Percentiles rank a stretch among this genome's conserved stretches.
phyloP scores from a whole-genome alignment of 1,140 invertebrate species.

The Bombyx mandarina region DNA sequence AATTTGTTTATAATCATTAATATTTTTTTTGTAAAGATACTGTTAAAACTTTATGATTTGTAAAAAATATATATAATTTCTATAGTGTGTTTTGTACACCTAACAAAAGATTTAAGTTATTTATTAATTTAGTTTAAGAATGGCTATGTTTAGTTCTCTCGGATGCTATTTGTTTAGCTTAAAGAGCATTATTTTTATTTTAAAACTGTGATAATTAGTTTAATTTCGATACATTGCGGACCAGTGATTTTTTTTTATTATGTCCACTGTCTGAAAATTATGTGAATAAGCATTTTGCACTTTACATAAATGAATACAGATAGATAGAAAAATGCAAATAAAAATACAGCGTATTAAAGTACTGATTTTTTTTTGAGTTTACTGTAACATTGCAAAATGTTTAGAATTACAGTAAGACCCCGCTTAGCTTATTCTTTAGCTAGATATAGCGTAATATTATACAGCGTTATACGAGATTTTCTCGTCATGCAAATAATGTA shows the following conservation, averaged over 20 bases:
- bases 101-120: conserved; percentile 53
- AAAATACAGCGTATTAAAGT: too few relatives aligned
- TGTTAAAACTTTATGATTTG: conserved; percentile 46
- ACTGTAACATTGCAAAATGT: too few relatives aligned
- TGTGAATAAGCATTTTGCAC: conserved; percentile 17
- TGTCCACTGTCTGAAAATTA: conserved; percentile 13
- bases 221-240: conserved; percentile 34
- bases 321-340: too few relatives aligned
- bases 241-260: conserved; percentile 13
- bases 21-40: conserved; percentile 39
- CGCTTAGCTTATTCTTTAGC: too few relatives aligned
- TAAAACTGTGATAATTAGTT: conserved; percentile 66
- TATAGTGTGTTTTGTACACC: conserved; percentile 32
- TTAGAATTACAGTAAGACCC: too few relatives aligned
- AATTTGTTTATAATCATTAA: conserved; percentile 47
- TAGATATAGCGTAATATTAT: too few relatives aligned
- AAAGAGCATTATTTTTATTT: conserved; percentile 53
- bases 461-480: too few relatives aligned
- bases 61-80: conserved; percentile 37
- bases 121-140: conserved; percentile 64
- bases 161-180: conserved; percentile 35
- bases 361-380: too few relatives aligned
- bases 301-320: background rate
- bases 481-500: too few relatives aligned
- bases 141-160: conserved; percentile 58